Base-by-base conservation (phyloP, 2,113 vertebrate species). In the Channa maculata region DNA sequence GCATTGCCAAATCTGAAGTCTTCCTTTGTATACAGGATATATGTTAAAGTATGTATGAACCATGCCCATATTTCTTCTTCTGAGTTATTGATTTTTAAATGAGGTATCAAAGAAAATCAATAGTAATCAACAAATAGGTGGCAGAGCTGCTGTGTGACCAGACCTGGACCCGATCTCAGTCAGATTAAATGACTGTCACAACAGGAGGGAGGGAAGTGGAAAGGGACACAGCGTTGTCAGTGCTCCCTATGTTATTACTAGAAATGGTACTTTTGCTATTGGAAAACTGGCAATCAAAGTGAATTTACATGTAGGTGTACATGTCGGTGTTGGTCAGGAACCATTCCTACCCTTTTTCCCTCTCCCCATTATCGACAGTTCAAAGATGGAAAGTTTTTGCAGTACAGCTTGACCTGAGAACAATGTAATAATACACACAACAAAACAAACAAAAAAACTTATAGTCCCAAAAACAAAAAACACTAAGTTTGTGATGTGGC, bases 101-200 rank as follows among this genome's bases (percentile, higher is more conserved):
- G 93, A 96, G 95, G 92, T 95, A 97, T 97, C 95, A 96, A 95
- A 95, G 95, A 97, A 98, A 98, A 97, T 99, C 97, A 96, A 98
- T 98, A 97, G 95, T 94, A 97, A 98, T 98, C 97, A 98, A 98
- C 96, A 98, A 98, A 98, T 98, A 97, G 96, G 91, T 96, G 93
- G 94, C 92, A 90, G 88, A 77, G 83, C 87, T 85, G 89, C 88
- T 83, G 89, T 73, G 93, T 95, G 95, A 96, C 94, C 95, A 92
- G 95, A 94, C 91, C 90, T 86, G 77, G 89, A 93, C 90, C 92
- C 87, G 83, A 90, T 79, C 91, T 91, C 94, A 94, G 94, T 98
- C 90, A 93, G 93, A 96, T 95, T 94, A 91, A 92, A 94, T 92
- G 91, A 90, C 93, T 96, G 95, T 96, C 94, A 94, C 92, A 95